phyloP scores from a whole-genome alignment of 1,140 invertebrate genomes.

The Arion vulgaris region DNA sequence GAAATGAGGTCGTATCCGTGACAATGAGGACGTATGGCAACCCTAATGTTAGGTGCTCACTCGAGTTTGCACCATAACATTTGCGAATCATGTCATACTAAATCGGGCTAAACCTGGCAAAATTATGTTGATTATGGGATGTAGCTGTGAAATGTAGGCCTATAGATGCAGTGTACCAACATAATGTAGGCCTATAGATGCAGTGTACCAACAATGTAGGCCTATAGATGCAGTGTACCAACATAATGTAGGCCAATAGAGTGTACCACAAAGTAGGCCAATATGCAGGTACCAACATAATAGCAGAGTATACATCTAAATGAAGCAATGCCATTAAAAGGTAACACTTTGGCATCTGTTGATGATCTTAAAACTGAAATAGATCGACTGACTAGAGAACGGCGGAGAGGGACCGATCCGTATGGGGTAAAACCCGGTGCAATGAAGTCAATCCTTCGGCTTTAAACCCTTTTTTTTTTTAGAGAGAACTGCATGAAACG shows the following conservation, averaged over 20 bases:
- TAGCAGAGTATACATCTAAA: neutral
- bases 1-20: too few species aligned
- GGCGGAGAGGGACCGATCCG: too few species aligned
- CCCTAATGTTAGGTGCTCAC: too few species aligned
- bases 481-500: conserved; percentile 92
- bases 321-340: conserved; percentile 8
- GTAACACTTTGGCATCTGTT: neutral
- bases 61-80: too few species aligned
- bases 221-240: neutral
- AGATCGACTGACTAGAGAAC: conserved; percentile 86
- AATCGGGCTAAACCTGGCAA: neutral
- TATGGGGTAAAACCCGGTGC: too few species aligned
- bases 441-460: too few species aligned
- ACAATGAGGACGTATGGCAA: too few species aligned
- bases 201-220: too few species aligned
- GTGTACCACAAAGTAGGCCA: too few species aligned
- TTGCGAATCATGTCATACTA: neutral
- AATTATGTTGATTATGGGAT: neutral
- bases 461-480: too few species aligned
- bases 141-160: neutral
- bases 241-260: too few species aligned
- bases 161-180: neutral
- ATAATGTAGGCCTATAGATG: too few species aligned
- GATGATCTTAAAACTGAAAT: conserved; percentile 83
- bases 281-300: neutral